Conservation (phyloP, 2,113 vertebrate genomes). For the Alouatta palliata region DNA sequence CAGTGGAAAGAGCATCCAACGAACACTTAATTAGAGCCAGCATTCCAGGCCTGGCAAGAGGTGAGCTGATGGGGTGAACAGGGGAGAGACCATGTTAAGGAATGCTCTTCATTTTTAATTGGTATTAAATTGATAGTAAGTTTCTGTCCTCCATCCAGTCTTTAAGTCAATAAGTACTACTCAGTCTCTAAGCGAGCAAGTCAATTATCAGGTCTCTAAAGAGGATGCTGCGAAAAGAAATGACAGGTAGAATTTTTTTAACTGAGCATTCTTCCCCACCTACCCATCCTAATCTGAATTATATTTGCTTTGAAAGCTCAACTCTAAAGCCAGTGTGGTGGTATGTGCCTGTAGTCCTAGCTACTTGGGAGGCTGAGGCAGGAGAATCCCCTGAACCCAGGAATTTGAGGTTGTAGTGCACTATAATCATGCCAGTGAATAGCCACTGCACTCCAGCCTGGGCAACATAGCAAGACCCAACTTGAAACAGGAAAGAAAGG, state of each 20-base stretch:
- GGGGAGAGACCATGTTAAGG: neutral
- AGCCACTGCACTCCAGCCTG: no score
- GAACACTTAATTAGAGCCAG: neutral
- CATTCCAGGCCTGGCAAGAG: neutral
- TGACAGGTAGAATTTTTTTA: neutral
- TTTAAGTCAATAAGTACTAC: neutral
- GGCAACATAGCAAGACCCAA: no score
- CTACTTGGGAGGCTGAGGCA: no score
- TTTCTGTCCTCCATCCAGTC: neutral
- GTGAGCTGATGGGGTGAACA: neutral
- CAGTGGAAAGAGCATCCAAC: neutral
- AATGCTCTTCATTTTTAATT: neutral
- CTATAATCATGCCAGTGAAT: no score
- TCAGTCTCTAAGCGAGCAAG: neutral
- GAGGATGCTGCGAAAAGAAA: neutral
- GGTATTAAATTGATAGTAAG: neutral
- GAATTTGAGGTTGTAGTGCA: no score
- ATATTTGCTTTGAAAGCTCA: neutral
- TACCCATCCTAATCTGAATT: neutral
- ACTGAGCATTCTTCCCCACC: neutral
- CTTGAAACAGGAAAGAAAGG: no score
- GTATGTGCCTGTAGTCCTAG: no score
- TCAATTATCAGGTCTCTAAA: neutral
- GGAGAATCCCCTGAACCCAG: no score
- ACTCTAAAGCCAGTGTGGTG: neutral